These are phyloP conservation scores for Todiramphus saurophagus DNA, from an alignment of 2,113 vertebrate genomes.

Conservation along the genomic window DNA sequence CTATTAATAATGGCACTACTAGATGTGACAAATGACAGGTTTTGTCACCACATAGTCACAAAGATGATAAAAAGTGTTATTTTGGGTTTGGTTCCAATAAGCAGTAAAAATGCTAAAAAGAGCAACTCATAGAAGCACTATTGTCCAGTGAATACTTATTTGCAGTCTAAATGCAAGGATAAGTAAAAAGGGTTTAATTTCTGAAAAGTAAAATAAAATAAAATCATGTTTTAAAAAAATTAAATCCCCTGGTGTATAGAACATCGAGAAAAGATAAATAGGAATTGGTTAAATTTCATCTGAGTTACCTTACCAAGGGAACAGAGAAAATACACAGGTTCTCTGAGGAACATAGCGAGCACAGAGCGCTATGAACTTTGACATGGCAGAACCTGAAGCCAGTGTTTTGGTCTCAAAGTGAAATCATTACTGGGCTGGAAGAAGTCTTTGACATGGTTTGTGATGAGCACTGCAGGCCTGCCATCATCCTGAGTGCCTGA, in stretches of 20 bases:
- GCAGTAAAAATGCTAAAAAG: neutral
- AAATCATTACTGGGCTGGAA: neutral
- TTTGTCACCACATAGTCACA: neutral
- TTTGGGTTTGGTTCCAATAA: neutral
- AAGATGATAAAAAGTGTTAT: neutral
- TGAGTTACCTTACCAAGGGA: neutral
- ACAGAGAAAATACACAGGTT: neutral
- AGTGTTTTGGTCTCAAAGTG: neutral
- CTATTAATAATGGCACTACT: neutral
- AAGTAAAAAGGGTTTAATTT: neutral
- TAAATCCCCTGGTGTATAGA: neutral
- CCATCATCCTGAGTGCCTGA: neutral
- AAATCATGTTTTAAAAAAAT: neutral
- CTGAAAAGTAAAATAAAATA: neutral
- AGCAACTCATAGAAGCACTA: neutral
- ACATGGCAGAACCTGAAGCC: neutral
- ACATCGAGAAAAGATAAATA: neutral
- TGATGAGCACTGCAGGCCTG: neutral
- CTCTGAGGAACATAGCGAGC: neutral
- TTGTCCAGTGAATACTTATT: neutral
- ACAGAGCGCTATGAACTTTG: rapidly evolving
- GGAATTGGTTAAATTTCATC: neutral
- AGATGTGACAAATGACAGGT: neutral
- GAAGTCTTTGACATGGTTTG: neutral
- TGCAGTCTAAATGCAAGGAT: neutral